phyloP scores from a whole-genome alignment of 2,888 invertebrate species.

The Tachystola acroxantha region DNA sequence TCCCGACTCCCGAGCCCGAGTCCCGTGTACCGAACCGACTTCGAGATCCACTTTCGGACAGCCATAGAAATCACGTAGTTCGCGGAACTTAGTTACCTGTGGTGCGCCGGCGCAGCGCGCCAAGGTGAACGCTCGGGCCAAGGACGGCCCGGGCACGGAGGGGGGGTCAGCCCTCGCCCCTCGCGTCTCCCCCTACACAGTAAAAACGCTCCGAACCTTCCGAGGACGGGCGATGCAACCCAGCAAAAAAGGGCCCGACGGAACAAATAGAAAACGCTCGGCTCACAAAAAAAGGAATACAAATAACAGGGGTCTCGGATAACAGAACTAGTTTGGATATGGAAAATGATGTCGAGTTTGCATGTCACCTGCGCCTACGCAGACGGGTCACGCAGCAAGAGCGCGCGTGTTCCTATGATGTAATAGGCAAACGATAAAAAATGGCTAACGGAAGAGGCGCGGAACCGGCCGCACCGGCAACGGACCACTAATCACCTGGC shows the following conservation, averaged over 20 bases:
- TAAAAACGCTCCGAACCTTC: conserved; percentile 70
- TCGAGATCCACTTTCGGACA: conserved; percentile 66
- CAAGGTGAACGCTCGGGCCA: conserved; percentile 78
- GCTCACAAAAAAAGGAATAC: conserved; percentile 49
- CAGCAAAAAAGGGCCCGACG: conserved; percentile 72
- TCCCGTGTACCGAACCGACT: too few species aligned
- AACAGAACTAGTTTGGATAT: conserved; percentile 60
- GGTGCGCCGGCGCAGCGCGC: conserved; percentile 68
- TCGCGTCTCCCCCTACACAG: conserved; percentile 40
- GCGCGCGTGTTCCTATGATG: conserved; percentile 53
- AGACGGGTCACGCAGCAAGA: conserved; percentile 51
- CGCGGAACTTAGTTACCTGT: conserved; percentile 78
- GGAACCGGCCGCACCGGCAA: conserved; percentile 48
- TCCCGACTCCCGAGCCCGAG: conserved; percentile 45
- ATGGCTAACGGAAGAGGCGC: conserved; percentile 59
- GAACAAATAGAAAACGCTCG: conserved; percentile 73
- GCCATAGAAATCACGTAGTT: conserved; percentile 76
- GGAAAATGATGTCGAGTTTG: conserved; percentile 56
- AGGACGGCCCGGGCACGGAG: conserved; percentile 69
- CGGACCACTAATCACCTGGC: conserved; percentile 45
- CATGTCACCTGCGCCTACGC: conserved; percentile 72
- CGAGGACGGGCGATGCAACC: conserved; percentile 58
- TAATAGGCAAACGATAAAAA: conserved; percentile 58
- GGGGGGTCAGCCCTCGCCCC: conserved; percentile 41
- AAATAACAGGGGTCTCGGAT: conserved; percentile 64